These are phyloP conservation scores for Anastrepha ludens DNA, from an alignment of 1,140 invertebrate species.

Conservation along the genomic window DNA sequence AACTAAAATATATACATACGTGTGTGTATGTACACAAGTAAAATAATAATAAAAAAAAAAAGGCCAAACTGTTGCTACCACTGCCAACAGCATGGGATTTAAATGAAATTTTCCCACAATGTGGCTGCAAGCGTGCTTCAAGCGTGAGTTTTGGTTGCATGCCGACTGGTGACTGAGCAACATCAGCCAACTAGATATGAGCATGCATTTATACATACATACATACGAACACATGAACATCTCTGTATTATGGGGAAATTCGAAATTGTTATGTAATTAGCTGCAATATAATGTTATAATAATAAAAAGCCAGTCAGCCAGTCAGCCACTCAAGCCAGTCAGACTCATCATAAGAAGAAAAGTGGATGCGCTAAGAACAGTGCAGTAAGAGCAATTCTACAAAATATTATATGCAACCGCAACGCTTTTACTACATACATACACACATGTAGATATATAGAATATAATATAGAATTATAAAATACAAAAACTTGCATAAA, in stretches of 20 bases:
- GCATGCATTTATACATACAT: neutral
- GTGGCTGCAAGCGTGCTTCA: neutral
- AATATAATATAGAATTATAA: too few relatives aligned
- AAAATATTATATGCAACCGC: neutral
- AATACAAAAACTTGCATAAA: neutral
- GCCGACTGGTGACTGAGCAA: conserved; percentile 18
- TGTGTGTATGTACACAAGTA: neutral
- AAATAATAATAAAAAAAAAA: neutral
- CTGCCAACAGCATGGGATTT: neutral
- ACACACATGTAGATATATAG: too few relatives aligned
- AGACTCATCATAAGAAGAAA: neutral
- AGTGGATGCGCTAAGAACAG: neutral
- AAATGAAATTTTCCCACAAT: conserved; percentile 46
- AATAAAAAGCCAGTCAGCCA: conserved; percentile 11
- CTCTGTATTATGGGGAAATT: neutral
- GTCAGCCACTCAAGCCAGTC: neutral
- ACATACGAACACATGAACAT: neutral
- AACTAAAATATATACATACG: neutral
- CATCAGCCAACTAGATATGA: neutral
- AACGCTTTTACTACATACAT: neutral
- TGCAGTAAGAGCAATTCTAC: neutral
- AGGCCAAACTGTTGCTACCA: neutral
- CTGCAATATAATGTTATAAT: conserved; percentile 39
- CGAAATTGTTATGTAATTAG: conserved; percentile 37
- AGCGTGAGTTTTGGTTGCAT: conserved; percentile 43